A percentile compares a stretch with the other conserved stretches of the same genome.
Evolutionary conservation across 2,113 vertebrate species (phyloP).

Genomic region (Catharus bicknelli): DNA sequence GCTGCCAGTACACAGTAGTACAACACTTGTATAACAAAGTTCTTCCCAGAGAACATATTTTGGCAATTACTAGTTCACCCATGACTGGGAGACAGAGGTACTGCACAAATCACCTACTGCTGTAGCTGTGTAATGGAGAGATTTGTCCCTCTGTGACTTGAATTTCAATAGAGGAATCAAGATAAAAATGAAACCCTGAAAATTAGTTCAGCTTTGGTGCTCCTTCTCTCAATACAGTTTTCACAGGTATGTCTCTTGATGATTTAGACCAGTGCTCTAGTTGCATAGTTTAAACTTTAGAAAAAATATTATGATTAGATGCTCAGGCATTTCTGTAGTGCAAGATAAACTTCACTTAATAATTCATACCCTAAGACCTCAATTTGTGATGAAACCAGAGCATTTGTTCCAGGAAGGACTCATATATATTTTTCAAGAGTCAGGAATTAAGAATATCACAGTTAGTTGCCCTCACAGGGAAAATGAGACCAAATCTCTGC

Average conservation of each 20-base stretch:
- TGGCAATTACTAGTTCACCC: neutral
- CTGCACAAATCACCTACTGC: neutral
- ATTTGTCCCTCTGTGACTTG: neutral
- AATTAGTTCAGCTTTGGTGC: neutral
- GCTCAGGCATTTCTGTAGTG: neutral
- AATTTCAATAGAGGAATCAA: neutral
- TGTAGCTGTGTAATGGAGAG: neutral
- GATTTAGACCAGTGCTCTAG: neutral
- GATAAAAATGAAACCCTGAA: neutral
- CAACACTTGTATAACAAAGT: neutral
- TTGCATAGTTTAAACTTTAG: neutral
- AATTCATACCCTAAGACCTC: neutral
- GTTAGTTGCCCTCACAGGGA: neutral
- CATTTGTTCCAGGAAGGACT: neutral
- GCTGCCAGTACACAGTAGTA: neutral
- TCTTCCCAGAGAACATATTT: neutral
- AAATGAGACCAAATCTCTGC: neutral
- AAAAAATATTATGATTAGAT: neutral
- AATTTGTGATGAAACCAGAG: neutral
- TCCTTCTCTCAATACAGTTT: neutral
- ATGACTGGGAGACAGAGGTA: neutral
- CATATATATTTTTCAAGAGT: neutral
- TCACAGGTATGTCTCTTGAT: neutral
- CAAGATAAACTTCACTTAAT: neutral
- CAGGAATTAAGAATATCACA: neutral